phyloP scores from a whole-genome alignment of 2,113 vertebrate species.

The Pipra filicauda region DNA sequence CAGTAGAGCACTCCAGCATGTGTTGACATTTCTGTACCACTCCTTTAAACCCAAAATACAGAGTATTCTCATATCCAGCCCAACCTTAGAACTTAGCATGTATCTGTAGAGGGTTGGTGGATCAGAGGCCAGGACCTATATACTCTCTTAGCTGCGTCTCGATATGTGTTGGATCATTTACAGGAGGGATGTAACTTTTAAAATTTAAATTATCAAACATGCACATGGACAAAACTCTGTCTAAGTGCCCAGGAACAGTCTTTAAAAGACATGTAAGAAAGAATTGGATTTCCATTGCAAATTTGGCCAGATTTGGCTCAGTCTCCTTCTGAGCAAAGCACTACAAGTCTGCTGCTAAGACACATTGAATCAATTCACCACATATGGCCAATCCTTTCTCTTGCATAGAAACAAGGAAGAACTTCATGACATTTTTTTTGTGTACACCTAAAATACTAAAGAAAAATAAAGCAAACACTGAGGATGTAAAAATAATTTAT shows the following conservation, averaged over 20 bases:
- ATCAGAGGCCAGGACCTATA: not conserved
- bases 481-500: not conserved
- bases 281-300: not conserved
- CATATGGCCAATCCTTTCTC: not conserved
- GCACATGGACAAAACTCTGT: not conserved
- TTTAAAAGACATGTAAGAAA: not conserved
- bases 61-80: not conserved
- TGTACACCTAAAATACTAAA: not conserved
- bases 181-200: not conserved
- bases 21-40: not conserved
- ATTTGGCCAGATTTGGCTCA: not conserved
- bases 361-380: not conserved
- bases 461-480: not conserved
- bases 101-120: not conserved
- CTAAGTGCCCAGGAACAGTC: not conserved
- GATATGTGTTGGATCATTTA: rapidly evolving
- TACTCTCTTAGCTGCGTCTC: not conserved
- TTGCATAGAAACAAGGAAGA: not conserved
- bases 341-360: not conserved
- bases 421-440: not conserved
- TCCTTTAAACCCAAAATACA: not conserved
- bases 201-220: not conserved
- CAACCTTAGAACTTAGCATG: not conserved
- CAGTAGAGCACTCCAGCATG: not conserved
- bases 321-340: not conserved